A percentile compares a stretch with the other conserved stretches of the same genome.
Evolutionary conservation across 1,140 invertebrate genomes (phyloP).

Genomic region (Camponotus floridanus): DNA sequence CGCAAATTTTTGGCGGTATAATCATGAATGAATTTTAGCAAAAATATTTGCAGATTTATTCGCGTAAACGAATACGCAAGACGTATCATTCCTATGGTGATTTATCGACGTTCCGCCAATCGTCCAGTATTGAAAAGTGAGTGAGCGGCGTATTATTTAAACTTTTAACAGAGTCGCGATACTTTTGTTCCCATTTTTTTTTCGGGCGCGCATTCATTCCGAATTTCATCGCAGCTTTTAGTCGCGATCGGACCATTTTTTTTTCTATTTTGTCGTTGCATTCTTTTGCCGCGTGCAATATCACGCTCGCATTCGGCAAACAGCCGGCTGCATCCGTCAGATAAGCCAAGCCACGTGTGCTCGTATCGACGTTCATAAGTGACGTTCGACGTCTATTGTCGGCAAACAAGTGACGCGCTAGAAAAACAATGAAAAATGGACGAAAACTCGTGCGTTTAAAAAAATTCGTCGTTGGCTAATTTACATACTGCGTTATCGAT

Average conservation of each 20-base stretch:
- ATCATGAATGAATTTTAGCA: neutral
- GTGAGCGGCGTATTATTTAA: slow-evolving; percentile 27
- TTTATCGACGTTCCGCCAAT: slow-evolving; percentile 13
- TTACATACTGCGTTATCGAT: neutral
- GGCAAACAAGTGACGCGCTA: slow-evolving; percentile 46
- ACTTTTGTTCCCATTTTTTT: slow-evolving; percentile 23
- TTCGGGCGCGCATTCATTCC: slow-evolving; percentile 23
- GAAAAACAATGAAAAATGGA: slow-evolving; percentile 31
- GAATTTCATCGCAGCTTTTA: slow-evolving; percentile 56
- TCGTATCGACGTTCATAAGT: slow-evolving; percentile 56
- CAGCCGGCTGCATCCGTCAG: slow-evolving; percentile 48
- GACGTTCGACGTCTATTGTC: slow-evolving; percentile 48
- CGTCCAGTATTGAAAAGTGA: slow-evolving; percentile 25
- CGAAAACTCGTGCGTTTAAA: neutral
- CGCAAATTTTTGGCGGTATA: neutral
- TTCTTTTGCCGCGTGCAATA: slow-evolving; percentile 49
- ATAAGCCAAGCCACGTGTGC: slow-evolving; percentile 54
- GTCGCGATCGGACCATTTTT: slow-evolving; percentile 24
- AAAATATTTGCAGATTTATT: slow-evolving; percentile 44
- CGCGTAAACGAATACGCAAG: slow-evolving; percentile 53
- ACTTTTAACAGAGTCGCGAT: slow-evolving; percentile 19
- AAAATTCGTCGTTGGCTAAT: neutral
- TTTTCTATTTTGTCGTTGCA: slow-evolving; percentile 53
- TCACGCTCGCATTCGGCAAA: slow-evolving; percentile 45
- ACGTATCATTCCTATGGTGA: slow-evolving; percentile 22